Percentiles rank a stretch among this genome's conserved stretches.
These are phyloP conservation scores for Notothenia rossii DNA, from an alignment of 2,113 vertebrate genomes.

Conservation along the genomic window DNA sequence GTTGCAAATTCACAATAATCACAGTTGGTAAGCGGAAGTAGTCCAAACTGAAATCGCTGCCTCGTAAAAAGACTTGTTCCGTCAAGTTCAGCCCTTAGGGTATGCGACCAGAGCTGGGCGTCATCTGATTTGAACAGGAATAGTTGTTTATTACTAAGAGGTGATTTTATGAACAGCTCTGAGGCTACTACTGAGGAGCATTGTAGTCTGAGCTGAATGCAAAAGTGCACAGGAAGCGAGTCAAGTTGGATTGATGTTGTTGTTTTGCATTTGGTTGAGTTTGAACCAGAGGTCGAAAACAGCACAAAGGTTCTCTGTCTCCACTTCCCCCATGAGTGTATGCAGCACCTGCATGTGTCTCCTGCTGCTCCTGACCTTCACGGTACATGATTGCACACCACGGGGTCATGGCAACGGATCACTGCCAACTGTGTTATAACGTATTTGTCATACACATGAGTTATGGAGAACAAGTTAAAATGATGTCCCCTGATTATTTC, in stretches of 20 bases:
- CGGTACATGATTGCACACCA: neutral
- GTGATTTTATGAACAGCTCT: neutral
- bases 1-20: neutral
- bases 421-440: neutral
- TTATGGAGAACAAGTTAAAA: neutral
- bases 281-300: neutral
- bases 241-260: neutral
- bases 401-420: conserved; percentile 20
- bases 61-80: conserved; percentile 9
- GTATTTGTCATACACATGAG: conserved; percentile 10
- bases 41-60: too few relatives aligned
- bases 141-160: conserved; percentile 2
- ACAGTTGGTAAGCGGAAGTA: neutral
- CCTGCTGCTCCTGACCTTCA: conserved; percentile 30
- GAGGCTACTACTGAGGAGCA: neutral
- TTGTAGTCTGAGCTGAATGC: neutral
- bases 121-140: neutral
- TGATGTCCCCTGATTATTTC: conserved; percentile 7
- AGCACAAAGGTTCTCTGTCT: neutral
- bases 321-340: neutral
- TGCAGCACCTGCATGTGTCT: neutral
- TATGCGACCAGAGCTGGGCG: conserved; percentile 23
- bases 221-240: neutral
- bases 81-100: conserved; percentile 7
- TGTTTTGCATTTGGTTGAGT: neutral